phyloP scores from a whole-genome alignment of 2,888 invertebrate genomes.

The Calameuta filiformis region DNA sequence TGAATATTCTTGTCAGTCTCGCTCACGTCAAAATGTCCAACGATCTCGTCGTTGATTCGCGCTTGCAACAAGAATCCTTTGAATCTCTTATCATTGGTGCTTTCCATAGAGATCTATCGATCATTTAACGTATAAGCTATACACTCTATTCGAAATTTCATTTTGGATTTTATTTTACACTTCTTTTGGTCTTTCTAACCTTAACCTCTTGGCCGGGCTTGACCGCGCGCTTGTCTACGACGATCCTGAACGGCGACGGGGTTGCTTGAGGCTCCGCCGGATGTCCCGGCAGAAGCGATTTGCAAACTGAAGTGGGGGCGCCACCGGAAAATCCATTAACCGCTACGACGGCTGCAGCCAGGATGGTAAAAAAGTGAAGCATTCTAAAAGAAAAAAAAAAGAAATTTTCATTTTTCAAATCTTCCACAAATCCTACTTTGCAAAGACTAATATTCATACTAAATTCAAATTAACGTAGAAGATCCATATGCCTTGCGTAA shows the following conservation, averaged over 20 bases:
- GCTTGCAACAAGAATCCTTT: slow-evolving; percentile 16
- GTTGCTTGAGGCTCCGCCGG: slow-evolving; percentile 7
- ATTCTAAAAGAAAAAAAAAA: slow-evolving; percentile 2
- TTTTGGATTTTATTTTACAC: not conserved
- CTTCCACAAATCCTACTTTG: no score
- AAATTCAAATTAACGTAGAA: no score
- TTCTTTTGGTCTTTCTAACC: not conserved
- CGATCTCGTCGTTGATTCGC: not conserved
- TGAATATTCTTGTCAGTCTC: not conserved
- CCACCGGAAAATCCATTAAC: slow-evolving; percentile 8
- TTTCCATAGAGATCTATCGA: slow-evolving; percentile 5
- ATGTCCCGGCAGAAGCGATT: slow-evolving; percentile 6
- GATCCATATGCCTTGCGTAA: no score
- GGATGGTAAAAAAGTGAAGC: slow-evolving; percentile 11
- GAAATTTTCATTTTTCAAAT: not conserved
- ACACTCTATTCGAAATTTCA: not conserved
- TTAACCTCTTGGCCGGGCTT: slow-evolving; percentile 7
- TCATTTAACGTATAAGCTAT: not conserved
- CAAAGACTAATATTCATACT: no score
- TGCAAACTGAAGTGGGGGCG: slow-evolving; percentile 11
- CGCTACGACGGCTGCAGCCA: slow-evolving; percentile 3
- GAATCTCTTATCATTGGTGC: slow-evolving; percentile 1
- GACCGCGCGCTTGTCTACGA: slow-evolving; percentile 1
- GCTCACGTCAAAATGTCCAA: slow-evolving; percentile 10
- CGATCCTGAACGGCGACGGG: slow-evolving; percentile 9